Evolutionary conservation across 2,888 invertebrate genomes (phyloP).

Genomic region (Tetragonisca angustula): DNA sequence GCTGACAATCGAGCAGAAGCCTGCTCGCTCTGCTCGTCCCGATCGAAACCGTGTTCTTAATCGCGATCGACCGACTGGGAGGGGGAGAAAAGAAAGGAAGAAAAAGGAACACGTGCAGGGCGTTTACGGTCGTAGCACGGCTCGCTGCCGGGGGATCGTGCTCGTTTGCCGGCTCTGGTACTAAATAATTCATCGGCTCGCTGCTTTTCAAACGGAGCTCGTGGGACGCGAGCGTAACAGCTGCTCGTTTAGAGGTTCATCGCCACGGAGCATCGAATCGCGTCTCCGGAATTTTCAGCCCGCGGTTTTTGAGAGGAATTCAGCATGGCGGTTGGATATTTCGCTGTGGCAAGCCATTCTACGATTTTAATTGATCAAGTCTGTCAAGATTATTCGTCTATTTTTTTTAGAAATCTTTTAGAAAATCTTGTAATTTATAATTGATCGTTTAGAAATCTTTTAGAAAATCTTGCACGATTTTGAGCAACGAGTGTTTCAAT

Average conservation of each 20-base stretch:
- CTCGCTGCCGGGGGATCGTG: conserved; percentile 26
- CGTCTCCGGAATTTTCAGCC: not conserved
- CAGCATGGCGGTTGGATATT: not conserved
- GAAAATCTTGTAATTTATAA: too few species aligned
- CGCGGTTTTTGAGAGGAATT: not conserved
- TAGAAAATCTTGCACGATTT: too few species aligned
- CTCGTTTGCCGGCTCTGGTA: conserved; percentile 30
- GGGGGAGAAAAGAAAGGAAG: too few species aligned
- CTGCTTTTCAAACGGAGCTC: not conserved
- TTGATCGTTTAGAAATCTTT: too few species aligned
- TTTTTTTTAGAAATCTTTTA: too few species aligned
- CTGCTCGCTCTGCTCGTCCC: not conserved
- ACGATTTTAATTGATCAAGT: not conserved
- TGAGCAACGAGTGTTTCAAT: too few species aligned
- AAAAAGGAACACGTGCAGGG: not conserved
- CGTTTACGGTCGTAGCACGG: conserved; percentile 14
- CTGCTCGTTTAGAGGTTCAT: not conserved
- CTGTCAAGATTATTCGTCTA: not conserved
- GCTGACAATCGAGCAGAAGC: conserved; percentile 22
- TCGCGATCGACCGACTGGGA: conserved; percentile 29
- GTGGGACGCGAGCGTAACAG: not conserved
- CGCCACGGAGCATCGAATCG: not conserved
- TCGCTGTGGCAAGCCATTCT: too few species aligned
- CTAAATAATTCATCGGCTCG: conserved; percentile 34
- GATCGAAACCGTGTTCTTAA: conserved; percentile 37